phyloP scores from a whole-genome alignment of 1,140 invertebrate genomes.

The Tetramorium simillimum region DNA sequence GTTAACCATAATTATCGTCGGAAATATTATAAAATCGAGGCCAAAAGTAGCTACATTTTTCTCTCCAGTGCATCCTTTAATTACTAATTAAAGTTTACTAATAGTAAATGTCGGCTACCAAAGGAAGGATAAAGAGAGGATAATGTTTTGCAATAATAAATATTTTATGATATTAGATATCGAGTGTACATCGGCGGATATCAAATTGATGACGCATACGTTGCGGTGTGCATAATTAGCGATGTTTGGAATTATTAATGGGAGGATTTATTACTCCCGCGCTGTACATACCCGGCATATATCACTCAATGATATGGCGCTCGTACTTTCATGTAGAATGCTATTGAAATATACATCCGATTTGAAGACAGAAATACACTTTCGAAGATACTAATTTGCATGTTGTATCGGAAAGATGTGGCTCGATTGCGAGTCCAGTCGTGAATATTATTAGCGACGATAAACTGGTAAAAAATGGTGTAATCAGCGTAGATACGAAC shows the following conservation, averaged over 20 bases:
- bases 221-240: constrained; percentile 34
- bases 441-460: not conserved
- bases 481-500: not conserved
- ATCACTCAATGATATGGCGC: not conserved
- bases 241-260: constrained; percentile 47
- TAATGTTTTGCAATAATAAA: not conserved
- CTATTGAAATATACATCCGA: not conserved
- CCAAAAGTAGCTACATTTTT: too few relatives aligned
- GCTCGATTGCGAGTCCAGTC: not conserved
- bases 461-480: not conserved
- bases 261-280: constrained; percentile 38
- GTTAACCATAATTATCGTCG: too few relatives aligned
- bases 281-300: not conserved
- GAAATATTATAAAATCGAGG: too few relatives aligned
- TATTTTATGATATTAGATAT: not conserved
- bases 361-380: not conserved
- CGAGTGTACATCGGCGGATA: not conserved
- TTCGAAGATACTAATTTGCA: constrained; percentile 12
- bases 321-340: not conserved
- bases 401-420: not conserved
- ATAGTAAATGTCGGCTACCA: not conserved
- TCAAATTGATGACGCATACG: constrained; percentile 26
- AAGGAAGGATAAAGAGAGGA: not conserved
- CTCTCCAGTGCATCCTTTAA: not conserved
- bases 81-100: not conserved